These are phyloP conservation scores for Meandrusa payeni DNA, from an alignment of 2,888 invertebrate species.

Conservation along the genomic window DNA sequence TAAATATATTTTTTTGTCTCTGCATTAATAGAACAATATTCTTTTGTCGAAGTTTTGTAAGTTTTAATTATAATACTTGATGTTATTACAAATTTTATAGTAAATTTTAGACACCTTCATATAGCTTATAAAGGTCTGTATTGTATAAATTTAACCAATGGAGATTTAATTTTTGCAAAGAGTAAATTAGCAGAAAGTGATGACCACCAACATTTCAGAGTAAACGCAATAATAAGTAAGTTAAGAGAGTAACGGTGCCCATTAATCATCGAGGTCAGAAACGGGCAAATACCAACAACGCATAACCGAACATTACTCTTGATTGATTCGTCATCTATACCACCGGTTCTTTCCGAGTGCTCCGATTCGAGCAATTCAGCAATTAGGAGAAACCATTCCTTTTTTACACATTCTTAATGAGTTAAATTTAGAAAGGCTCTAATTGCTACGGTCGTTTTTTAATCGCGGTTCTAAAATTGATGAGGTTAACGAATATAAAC, in stretches of 20 bases:
- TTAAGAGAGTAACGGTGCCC: conserved; percentile 70
- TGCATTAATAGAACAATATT: too few species aligned
- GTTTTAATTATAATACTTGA: too few species aligned
- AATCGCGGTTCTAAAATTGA: conserved; percentile 9
- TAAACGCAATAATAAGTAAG: conserved; percentile 68
- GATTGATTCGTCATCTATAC: conserved; percentile 60
- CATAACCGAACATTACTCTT: conserved; percentile 54
- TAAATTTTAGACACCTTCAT: too few species aligned
- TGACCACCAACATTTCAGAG: conserved; percentile 54
- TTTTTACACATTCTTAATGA: conserved; percentile 17
- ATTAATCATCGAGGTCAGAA: conserved; percentile 75
- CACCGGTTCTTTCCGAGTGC: conserved; percentile 24
- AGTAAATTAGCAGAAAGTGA: conserved; percentile 43
- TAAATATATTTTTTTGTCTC: too few species aligned
- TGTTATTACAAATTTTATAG: too few species aligned
- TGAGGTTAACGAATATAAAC: conserved; percentile 6
- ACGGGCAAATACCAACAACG: conserved; percentile 59
- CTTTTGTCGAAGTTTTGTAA: too few species aligned
- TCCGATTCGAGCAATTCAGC: conserved; percentile 23
- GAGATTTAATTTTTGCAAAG: too few species aligned
- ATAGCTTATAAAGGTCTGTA: too few species aligned
- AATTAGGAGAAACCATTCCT: conserved; percentile 18
- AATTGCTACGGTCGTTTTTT: conserved; percentile 13
- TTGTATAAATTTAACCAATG: too few species aligned
- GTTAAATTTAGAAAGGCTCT: conserved; percentile 15